Percentiles rank a stretch among this genome's conserved stretches.
These are phyloP conservation scores for Stictocephala bisonia DNA, from an alignment of 2,888 invertebrate genomes.

Conservation along the genomic window DNA sequence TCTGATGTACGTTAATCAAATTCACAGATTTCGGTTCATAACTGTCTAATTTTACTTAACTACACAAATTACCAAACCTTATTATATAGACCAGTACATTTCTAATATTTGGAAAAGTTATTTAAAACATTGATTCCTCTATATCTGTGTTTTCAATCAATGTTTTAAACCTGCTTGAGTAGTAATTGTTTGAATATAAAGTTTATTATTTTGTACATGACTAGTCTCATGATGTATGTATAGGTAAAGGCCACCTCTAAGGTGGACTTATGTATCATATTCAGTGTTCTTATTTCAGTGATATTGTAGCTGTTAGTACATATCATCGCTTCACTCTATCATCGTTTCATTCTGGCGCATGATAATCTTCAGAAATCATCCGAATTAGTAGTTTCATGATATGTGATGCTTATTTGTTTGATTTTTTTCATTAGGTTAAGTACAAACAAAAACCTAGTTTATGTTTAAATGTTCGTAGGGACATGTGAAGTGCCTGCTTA, in stretches of 20 bases:
- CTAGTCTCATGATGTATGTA: slow-evolving; percentile 19
- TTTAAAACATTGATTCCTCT: too few relatives aligned
- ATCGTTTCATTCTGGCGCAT: slow-evolving; percentile 28
- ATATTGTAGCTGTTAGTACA: slow-evolving; percentile 41
- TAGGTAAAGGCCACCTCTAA: not conserved
- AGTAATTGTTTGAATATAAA: not conserved
- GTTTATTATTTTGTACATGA: slow-evolving; percentile 22
- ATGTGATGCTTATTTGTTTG: slow-evolving; percentile 5
- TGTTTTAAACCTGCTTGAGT: slow-evolving; percentile 36
- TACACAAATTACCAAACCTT: too few relatives aligned
- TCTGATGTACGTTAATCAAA: slow-evolving; percentile 35
- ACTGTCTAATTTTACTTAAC: too few relatives aligned
- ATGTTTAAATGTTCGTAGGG: not conserved
- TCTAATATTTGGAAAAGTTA: too few relatives aligned
- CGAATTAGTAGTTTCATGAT: slow-evolving; percentile 42
- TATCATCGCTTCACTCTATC: slow-evolving; percentile 29
- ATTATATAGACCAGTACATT: too few relatives aligned
- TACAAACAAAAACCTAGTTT: slow-evolving; percentile 6
- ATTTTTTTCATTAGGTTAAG: slow-evolving; percentile 30
- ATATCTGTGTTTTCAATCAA: slow-evolving; percentile 38
- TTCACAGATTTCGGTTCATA: slow-evolving; percentile 18
- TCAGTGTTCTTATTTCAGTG: slow-evolving; percentile 16
- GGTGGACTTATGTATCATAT: slow-evolving; percentile 30
- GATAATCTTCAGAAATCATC: slow-evolving; percentile 43
- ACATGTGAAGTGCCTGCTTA: slow-evolving; percentile 36